These are phyloP conservation scores for Macrobrachium nipponense DNA, from an alignment of 1,140 invertebrate genomes.

Conservation along the genomic window DNA sequence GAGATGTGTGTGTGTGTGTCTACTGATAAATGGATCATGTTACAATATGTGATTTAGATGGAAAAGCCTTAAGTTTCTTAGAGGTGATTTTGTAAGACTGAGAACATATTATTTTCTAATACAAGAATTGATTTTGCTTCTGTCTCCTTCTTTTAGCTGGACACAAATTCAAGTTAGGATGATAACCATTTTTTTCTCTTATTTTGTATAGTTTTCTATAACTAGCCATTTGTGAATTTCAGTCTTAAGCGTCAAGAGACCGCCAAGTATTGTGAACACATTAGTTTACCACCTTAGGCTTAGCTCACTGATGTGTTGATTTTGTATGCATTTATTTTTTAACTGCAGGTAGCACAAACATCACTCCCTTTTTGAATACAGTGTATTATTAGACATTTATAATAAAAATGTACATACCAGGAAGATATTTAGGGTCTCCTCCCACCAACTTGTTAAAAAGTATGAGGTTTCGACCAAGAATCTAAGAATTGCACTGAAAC, in stretches of 20 bases:
- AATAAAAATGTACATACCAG: slow-evolving; percentile 42
- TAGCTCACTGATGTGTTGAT: not conserved
- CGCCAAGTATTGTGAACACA: no score
- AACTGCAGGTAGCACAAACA: slow-evolving; percentile 50
- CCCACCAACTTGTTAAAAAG: not conserved
- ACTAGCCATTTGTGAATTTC: no score
- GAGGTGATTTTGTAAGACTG: slow-evolving; percentile 21
- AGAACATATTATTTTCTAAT: slow-evolving; percentile 9
- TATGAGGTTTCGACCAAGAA: not conserved
- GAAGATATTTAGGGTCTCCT: slow-evolving; percentile 36
- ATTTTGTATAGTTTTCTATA: not conserved
- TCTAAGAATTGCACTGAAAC: not conserved
- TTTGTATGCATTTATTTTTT: slow-evolving; percentile 8
- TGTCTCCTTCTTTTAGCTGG: not conserved
- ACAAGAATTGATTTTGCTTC: not conserved
- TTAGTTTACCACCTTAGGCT: not conserved
- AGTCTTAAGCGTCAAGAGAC: not conserved
- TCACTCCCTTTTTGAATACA: not conserved
- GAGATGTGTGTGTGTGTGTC: slow-evolving; percentile 33
- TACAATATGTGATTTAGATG: slow-evolving; percentile 41
- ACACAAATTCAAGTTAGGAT: not conserved
- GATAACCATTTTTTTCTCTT: not conserved
- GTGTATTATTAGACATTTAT: slow-evolving; percentile 1
- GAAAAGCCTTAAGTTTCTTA: slow-evolving; percentile 33
- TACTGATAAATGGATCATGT: slow-evolving; percentile 39